Evolutionary conservation across 2,888 invertebrate species (phyloP).

Genomic region (Meganola albula): DNA sequence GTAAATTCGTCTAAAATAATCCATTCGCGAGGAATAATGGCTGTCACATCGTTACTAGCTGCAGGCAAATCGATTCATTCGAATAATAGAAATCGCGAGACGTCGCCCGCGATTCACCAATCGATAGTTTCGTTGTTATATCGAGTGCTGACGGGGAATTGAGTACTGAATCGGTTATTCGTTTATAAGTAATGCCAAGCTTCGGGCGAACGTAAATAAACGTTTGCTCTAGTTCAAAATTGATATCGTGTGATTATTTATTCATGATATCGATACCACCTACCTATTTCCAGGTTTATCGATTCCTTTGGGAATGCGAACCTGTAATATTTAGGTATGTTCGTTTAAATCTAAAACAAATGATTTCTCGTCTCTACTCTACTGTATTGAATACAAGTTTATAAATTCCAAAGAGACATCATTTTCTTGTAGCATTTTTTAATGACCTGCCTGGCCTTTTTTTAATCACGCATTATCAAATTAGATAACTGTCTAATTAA

Average conservation of each 20-base stretch:
- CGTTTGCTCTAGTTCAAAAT: constrained; percentile 28
- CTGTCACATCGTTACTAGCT: constrained; percentile 44
- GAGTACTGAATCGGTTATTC: constrained; percentile 59
- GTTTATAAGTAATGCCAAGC: constrained; percentile 48
- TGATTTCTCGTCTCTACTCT: too few species aligned
- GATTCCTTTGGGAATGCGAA: constrained; percentile 26
- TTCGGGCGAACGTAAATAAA: constrained; percentile 47
- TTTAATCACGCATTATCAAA: too few species aligned
- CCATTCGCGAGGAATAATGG: constrained; percentile 38
- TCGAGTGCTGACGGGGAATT: constrained; percentile 48
- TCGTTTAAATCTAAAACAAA: too few species aligned
- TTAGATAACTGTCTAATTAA: too few species aligned
- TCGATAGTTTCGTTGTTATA: constrained; percentile 58
- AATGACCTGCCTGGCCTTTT: too few species aligned
- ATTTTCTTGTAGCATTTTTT: too few species aligned
- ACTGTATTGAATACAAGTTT: too few species aligned
- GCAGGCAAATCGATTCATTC: constrained; percentile 46
- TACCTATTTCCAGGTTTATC: constrained; percentile 25
- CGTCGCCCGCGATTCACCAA: constrained; percentile 48
- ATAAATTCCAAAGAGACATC: too few species aligned
- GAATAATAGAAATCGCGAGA: constrained; percentile 56
- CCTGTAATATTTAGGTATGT: too few species aligned
- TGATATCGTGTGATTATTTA: constrained; percentile 33
- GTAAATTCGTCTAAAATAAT: constrained; percentile 39
- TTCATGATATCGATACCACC: constrained; percentile 20